Percentiles rank a stretch among this genome's conserved stretches.
phyloP scores from a whole-genome alignment of 2,888 invertebrate species.

The Parapristionchus giblindavisi region DNA sequence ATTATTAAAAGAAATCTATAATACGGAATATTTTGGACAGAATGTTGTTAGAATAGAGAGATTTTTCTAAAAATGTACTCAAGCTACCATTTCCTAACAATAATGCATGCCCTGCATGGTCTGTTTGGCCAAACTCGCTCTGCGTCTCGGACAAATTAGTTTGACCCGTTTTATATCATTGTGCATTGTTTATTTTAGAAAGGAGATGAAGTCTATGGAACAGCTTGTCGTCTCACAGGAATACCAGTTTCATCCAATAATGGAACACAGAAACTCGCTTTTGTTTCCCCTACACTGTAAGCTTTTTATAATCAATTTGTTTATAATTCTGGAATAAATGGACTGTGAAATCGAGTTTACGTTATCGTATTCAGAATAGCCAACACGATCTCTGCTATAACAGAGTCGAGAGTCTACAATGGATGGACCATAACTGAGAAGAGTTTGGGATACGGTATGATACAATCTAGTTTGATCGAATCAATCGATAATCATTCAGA shows the following conservation, averaged over 20 bases:
- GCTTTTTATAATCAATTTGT: too few species aligned
- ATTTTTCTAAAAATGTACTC: too few species aligned
- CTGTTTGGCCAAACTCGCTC: too few species aligned
- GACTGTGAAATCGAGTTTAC: too few species aligned
- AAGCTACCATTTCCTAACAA: too few species aligned
- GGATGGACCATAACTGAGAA: conserved; percentile 56
- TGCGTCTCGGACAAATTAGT: too few species aligned
- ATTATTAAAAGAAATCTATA: too few species aligned
- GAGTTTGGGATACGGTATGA: conserved; percentile 65
- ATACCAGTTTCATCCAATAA: conserved; percentile 53
- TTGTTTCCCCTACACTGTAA: conserved; percentile 58
- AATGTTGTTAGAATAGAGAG: too few species aligned
- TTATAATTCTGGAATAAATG: too few species aligned
- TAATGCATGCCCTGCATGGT: too few species aligned
- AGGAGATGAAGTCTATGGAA: conserved; percentile 46
- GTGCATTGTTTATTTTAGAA: neutral
- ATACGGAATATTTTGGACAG: too few species aligned
- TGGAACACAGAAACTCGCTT: conserved; percentile 44
- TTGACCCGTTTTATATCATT: too few species aligned
- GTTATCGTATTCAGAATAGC: conserved; percentile 51
- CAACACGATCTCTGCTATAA: conserved; percentile 52
- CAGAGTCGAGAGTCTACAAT: conserved; percentile 47
- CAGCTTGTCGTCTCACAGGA: conserved; percentile 63
- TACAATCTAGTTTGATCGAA: neutral
- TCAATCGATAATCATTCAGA: neutral